Percentiles rank a stretch among this genome's conserved stretches.
Evolutionary conservation across 2,888 invertebrate species (phyloP).

Genomic region (Cheilosia soror): DNA sequence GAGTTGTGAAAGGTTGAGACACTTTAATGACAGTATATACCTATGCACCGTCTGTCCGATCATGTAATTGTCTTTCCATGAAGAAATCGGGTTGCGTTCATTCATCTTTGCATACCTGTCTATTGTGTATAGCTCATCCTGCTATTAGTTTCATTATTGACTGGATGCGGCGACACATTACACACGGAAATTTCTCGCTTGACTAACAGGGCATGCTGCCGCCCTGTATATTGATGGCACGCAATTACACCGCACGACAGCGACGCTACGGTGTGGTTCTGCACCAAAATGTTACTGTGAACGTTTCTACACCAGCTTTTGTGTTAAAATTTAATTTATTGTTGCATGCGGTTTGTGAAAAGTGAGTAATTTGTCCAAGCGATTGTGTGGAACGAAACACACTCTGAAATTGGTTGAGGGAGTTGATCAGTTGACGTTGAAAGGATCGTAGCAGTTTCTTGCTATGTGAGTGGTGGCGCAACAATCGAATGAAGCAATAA

Average conservation of each 20-base stretch:
- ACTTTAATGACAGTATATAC: slow-evolving; percentile 62
- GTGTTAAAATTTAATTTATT: slow-evolving; percentile 63
- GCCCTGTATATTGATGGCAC: slow-evolving; percentile 64
- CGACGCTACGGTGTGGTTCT: neutral
- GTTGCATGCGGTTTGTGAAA: slow-evolving; percentile 57
- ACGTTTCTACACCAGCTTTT: slow-evolving; percentile 29
- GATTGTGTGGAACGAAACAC: slow-evolving; percentile 50
- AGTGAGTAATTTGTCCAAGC: slow-evolving; percentile 51
- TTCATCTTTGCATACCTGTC: slow-evolving; percentile 11
- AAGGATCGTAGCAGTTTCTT: too few relatives aligned
- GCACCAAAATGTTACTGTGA: neutral
- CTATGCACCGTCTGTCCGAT: neutral
- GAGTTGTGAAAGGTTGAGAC: slow-evolving; percentile 66
- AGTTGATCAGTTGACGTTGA: neutral
- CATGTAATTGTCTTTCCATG: slow-evolving; percentile 55
- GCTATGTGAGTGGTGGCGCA: too few relatives aligned
- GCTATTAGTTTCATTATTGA: slow-evolving; percentile 66
- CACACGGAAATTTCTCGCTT: slow-evolving; percentile 74
- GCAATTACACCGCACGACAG: slow-evolving; percentile 40
- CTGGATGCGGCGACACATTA: slow-evolving; percentile 73
- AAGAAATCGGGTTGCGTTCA: slow-evolving; percentile 48
- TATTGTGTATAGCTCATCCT: slow-evolving; percentile 26
- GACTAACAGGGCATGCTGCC: slow-evolving; percentile 64
- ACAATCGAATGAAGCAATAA: too few relatives aligned
- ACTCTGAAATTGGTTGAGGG: slow-evolving; percentile 1